Percentiles rank a stretch among this genome's conserved stretches.
These are phyloP conservation scores for Python bivittatus DNA, from an alignment of 2,113 vertebrate genomes.

Conservation along the genomic window DNA sequence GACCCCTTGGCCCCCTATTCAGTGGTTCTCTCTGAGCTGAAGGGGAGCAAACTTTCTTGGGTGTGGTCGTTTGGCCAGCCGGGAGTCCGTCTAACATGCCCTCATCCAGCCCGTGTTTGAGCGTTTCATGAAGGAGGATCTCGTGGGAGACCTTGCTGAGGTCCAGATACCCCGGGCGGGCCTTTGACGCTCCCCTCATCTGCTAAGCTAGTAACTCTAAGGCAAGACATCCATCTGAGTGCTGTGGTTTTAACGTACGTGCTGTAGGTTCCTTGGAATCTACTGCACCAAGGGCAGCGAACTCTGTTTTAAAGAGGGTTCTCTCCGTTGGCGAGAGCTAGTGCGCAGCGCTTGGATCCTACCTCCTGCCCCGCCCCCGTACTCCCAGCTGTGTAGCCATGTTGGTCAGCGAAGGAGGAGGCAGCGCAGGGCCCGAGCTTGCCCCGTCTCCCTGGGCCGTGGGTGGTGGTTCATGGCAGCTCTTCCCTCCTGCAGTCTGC, in stretches of 20 bases:
- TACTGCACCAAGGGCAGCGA: background rate
- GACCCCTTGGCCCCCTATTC: too few relatives aligned
- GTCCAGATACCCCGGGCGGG: background rate
- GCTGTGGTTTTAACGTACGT: too few relatives aligned
- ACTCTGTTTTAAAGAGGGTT: background rate
- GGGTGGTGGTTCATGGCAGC: background rate
- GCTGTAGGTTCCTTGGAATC: background rate
- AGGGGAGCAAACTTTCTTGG: background rate
- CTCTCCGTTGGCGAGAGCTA: background rate
- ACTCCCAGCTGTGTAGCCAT: background rate
- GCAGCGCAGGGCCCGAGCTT: background rate
- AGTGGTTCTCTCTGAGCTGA: too few relatives aligned
- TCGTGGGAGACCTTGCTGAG: background rate
- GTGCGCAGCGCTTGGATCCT: background rate
- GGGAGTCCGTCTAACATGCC: background rate
- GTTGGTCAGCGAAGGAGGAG: background rate
- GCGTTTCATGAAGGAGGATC: background rate
- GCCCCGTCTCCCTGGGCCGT: too few relatives aligned
- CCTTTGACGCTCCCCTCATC: background rate
- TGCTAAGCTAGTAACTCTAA: background rate
- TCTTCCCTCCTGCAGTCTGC: conserved; percentile 79
- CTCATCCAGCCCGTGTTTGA: background rate
- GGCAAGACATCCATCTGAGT: background rate
- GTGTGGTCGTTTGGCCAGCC: background rate
- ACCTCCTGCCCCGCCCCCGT: background rate